Percentiles rank a stretch among this genome's conserved stretches.
These are phyloP conservation scores for Corythucha ciliata DNA, from an alignment of 2,888 invertebrate genomes.

Conservation along the genomic window DNA sequence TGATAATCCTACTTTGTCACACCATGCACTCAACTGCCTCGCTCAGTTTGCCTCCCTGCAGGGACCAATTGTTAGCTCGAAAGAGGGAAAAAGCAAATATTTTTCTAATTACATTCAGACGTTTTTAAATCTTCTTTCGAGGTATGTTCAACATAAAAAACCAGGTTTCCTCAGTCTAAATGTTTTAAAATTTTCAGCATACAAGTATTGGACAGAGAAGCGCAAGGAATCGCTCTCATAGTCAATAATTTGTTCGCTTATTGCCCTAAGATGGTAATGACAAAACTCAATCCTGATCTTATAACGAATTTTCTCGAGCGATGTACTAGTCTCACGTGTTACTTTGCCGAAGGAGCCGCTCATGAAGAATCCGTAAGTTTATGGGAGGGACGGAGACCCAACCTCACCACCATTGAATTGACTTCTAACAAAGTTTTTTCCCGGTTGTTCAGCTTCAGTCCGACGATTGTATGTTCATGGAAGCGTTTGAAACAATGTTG, in stretches of 20 bases:
- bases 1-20: conserved; percentile 60
- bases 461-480: conserved; percentile 51
- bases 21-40: conserved; percentile 70
- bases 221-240: conserved; percentile 57
- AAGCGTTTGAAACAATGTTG: conserved; percentile 59
- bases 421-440: neutral
- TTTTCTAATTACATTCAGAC: conserved; percentile 51
- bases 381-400: neutral
- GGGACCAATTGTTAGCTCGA: conserved; percentile 45
- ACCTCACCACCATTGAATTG: neutral
- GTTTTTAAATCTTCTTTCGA: conserved; percentile 51
- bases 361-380: conserved; percentile 53
- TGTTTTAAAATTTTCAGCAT: conserved; percentile 42
- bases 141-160: conserved; percentile 40
- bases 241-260: conserved; percentile 53
- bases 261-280: conserved; percentile 44
- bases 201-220: conserved; percentile 55
- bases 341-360: conserved; percentile 55
- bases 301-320: conserved; percentile 51
- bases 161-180: conserved; percentile 6
- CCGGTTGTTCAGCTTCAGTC: conserved; percentile 40
- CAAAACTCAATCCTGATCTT: conserved; percentile 43
- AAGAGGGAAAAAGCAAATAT: conserved; percentile 48
- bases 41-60: conserved; percentile 66
- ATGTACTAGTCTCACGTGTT: conserved; percentile 53